A percentile compares a stretch with the other conserved stretches of the same genome.
Conservation (phyloP, 2,888 invertebrate species). For the Micoletzkya japonica region DNA sequence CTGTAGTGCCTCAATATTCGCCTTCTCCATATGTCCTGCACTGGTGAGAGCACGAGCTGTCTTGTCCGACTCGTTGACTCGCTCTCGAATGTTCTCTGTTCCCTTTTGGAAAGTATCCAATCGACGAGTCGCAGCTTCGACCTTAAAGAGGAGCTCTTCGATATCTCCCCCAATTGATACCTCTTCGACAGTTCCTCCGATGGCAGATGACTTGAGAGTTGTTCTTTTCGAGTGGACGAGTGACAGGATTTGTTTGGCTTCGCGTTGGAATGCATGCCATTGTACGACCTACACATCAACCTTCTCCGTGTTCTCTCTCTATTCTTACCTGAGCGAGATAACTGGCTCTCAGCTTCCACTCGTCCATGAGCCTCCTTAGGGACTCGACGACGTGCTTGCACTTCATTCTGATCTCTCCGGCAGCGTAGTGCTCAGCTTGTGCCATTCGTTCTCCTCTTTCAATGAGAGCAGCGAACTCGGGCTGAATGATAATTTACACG, state of each 20-base stretch:
- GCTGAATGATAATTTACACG: conserved; percentile 66
- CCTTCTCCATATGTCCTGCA: conserved; percentile 79
- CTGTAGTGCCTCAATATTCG: conserved; percentile 41
- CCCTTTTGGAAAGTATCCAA: conserved; percentile 93
- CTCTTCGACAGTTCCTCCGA: conserved; percentile 51
- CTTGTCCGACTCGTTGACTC: conserved; percentile 47
- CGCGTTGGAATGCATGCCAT: conserved; percentile 88
- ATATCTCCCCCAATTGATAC: not conserved
- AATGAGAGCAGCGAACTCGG: conserved; percentile 77
- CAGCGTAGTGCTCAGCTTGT: conserved; percentile 81
- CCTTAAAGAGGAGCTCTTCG: conserved; percentile 63
- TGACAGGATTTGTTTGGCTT: conserved; percentile 88
- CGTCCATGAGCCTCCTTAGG: conserved; percentile 77
- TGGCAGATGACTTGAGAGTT: conserved; percentile 45
- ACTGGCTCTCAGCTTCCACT: conserved; percentile 86
- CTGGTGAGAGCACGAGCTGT: conserved; percentile 73
- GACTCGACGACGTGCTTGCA: conserved; percentile 75
- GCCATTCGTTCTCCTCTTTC: conserved; percentile 82
- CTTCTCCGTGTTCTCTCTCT: conserved; percentile 69
- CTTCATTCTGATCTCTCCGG: conserved; percentile 64
- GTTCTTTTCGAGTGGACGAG: conserved; percentile 83
- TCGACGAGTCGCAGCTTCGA: conserved; percentile 84
- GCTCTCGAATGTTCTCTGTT: conserved; percentile 69
- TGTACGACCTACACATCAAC: conserved; percentile 78
- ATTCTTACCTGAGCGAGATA: conserved; percentile 66